Conservation (phyloP, 2,888 invertebrate species). For the Lysandra bellargus region DNA sequence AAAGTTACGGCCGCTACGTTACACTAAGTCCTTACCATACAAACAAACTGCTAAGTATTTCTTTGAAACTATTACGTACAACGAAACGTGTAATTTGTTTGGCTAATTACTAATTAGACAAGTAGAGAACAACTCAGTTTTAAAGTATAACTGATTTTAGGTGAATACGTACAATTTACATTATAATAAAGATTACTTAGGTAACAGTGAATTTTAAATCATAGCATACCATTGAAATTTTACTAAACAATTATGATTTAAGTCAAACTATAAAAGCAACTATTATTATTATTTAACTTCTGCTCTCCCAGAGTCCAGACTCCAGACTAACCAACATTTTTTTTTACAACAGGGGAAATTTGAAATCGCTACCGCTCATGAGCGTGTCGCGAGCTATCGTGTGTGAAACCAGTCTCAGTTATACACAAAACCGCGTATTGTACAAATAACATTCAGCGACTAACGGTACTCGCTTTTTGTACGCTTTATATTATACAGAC, state of each 20-base stretch:
- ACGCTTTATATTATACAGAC: constrained; percentile 16
- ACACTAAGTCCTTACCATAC: too few relatives aligned
- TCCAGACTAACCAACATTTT: too few relatives aligned
- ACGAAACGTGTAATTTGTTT: too few relatives aligned
- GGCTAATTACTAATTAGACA: too few relatives aligned
- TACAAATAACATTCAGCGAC: constrained; percentile 39
- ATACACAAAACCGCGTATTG: constrained; percentile 41
- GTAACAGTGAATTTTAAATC: neutral
- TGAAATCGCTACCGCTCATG: constrained; percentile 31
- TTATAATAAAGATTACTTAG: too few relatives aligned
- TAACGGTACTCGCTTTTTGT: constrained; percentile 41
- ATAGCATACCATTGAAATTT: neutral
- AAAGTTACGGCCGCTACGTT: too few relatives aligned
- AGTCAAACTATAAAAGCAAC: too few relatives aligned
- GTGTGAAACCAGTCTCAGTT: constrained; percentile 40
- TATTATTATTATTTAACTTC: too few relatives aligned
- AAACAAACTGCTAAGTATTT: too few relatives aligned
- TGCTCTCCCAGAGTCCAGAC: too few relatives aligned
- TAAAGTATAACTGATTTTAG: neutral
- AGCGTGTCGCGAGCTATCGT: constrained; percentile 23
- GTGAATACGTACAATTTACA: neutral
- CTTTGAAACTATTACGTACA: too few relatives aligned
- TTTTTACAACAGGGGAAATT: too few relatives aligned
- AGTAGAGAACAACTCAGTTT: neutral
- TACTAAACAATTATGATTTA: neutral